Conservation (phyloP, 2,888 invertebrate species). For the Bellardia bayeri region DNA sequence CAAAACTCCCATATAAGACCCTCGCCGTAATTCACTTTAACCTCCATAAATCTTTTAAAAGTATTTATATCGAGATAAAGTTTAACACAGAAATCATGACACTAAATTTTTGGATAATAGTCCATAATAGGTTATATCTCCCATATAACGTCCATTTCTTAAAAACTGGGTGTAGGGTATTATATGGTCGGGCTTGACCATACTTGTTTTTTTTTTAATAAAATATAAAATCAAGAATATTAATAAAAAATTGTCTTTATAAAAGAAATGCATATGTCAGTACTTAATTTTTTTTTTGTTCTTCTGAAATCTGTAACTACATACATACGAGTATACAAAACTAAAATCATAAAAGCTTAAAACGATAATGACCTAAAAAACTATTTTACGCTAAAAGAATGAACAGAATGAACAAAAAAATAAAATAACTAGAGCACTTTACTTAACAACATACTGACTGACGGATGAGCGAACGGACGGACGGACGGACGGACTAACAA, state of each 20-base stretch:
- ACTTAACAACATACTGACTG: constrained; percentile 43
- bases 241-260: constrained; percentile 19
- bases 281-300: background rate
- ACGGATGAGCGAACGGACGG: constrained; percentile 14
- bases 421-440: constrained; percentile 68
- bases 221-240: background rate
- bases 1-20: no score
- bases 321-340: constrained; percentile 1
- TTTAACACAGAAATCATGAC: no score
- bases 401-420: constrained; percentile 38
- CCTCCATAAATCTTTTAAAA: no score
- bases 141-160: no score
- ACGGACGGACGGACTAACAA: constrained; percentile 9
- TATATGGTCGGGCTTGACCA: no score
- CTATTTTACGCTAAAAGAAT: constrained; percentile 64
- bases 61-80: no score
- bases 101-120: no score
- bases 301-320: background rate
- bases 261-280: constrained; percentile 46
- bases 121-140: no score
- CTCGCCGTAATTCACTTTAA: no score
- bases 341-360: constrained; percentile 51
- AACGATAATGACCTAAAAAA: constrained; percentile 72
- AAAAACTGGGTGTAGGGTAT: no score
- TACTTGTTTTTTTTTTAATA: no score